Evolutionary conservation across 2,888 invertebrate species (phyloP), one percentile per base, ranked within the genome.

Genomic region (Ceramica pisi): DNA sequence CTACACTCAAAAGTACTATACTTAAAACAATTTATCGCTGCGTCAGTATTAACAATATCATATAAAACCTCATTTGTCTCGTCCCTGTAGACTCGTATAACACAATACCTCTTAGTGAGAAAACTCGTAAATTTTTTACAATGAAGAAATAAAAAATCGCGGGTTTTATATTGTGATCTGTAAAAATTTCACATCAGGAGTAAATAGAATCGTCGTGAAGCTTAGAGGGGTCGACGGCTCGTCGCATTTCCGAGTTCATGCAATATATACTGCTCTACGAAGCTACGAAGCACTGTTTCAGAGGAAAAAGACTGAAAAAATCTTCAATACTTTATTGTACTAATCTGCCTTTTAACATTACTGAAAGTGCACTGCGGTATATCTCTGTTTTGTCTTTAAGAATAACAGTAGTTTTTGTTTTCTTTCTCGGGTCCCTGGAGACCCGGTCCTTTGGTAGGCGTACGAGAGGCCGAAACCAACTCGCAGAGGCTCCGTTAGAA

Each of bases 91-190:
- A 68, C 82, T 61, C 69, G 57, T 67, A 79, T 69, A 74, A 70
- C n/a, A 81, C 70, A 75, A 80, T 72, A 70, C 55, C 61, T 82
- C 63, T 67, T 67, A 82, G 77, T 71, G 68, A 23, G 35, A 79
- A 65, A 62, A 80, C 51, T 56, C 77, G 65, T 83, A 78, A 85
- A 72, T 48, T 71, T 80, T 85, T 83, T 75, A 85, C 80, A 80
- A 83, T 80, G 71, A 62, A 60, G 56, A 71, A 78, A 85, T 83
- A 85, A 78, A 84, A 65, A 75, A 62, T 63, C 64, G 67, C 31
- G 62, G 31, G 21, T 71, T 77, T 83, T 70, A 74, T 86, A 84
- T 82, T 77, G 66, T 75, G 10, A 71, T 69, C 75, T 78, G 65
- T 74, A 80, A 80, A 26, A 83, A 73, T 79, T 68, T 72, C 70